Percentiles rank a stretch among this genome's conserved stretches.
phyloP scores from a whole-genome alignment of 1,140 invertebrate species.

The Odontomachus brunneus region DNA sequence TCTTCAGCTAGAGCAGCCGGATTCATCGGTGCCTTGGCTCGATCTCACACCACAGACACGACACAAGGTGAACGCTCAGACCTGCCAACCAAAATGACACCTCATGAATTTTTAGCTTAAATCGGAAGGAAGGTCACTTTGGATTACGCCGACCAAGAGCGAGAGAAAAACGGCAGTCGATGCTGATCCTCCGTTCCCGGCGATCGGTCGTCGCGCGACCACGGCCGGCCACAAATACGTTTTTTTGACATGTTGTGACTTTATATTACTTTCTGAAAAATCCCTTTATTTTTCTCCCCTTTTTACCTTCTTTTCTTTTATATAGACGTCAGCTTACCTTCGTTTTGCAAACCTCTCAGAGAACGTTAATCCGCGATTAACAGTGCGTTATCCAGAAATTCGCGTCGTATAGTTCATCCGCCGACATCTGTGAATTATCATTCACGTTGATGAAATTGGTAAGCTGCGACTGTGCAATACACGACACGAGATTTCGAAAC shows the following conservation, averaged over 20 bases:
- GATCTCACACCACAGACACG: conserved; percentile 79
- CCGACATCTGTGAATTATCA: too few relatives aligned
- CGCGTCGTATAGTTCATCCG: too few relatives aligned
- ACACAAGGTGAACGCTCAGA: conserved; percentile 77
- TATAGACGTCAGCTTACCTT: conserved; percentile 39
- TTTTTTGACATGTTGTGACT: conserved; percentile 58
- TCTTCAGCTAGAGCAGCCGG: conserved; percentile 79
- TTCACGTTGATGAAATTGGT: too few relatives aligned
- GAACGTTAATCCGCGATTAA: conserved; percentile 8
- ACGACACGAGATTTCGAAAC: too few relatives aligned
- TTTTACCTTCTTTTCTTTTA: conserved; percentile 54
- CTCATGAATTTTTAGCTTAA: conserved; percentile 72
- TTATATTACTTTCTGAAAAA: conserved; percentile 54
- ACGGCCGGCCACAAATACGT: background rate
- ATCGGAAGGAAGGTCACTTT: conserved; percentile 61
- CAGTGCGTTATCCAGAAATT: background rate
- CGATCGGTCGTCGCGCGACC: conserved; percentile 10
- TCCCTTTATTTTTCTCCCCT: conserved; percentile 34
- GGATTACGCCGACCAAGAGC: conserved; percentile 60
- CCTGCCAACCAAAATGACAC: conserved; percentile 81
- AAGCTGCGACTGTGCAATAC: too few relatives aligned
- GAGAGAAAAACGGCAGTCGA: conserved; percentile 46
- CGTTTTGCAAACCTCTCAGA: background rate
- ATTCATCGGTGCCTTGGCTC: conserved; percentile 74
- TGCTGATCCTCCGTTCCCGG: conserved; percentile 69